Evolutionary conservation across 2,797 vertebrate genomes (phyloP), one percentile per base, ranked within the genome.

Genomic region (Oreortyx pictus): DNA sequence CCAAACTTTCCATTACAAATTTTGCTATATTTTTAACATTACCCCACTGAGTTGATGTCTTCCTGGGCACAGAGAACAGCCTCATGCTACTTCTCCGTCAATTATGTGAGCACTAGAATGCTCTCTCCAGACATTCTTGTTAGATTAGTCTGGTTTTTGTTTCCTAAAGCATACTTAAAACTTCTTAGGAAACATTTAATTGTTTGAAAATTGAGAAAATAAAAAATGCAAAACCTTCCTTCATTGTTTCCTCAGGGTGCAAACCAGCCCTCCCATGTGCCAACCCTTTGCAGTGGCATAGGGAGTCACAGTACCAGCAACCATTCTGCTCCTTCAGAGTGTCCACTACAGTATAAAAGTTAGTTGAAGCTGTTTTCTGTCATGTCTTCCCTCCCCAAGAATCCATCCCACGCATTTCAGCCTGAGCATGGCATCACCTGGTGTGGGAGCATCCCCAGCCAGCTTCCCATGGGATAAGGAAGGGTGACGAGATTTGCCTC

Each of bases 391-490:
- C 18, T 73, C 6, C 18, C 20, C 22, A 2, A 2, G 4, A 7
- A 20, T 3, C 60, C 67, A 22, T 50, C 54, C 46, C 24, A 2
- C 1, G 2, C 46, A 6, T 75, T 41, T 23, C 46, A 31, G 10
- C 41, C 64, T 60, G 13, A 22, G 14, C 8, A 20, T 0, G 0
- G 7, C 43, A 2, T 2, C 65, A 56, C 3, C n/a, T 37, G 2
- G 1, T 16, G 3, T 2, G 12, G 31, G 27, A 62, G 24, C 14
- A 50, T 49, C 25, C 47, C 35, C 27, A 59, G 9, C 25, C 31
- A 4, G 0, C 33, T 86, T 47, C 46, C 41, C 7, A 2, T 1
- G 2, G 47, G 56, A 13, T 14, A 19, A 41, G 17, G 35, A 64
- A 5, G 14, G 25, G 31, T 33, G 17, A 37, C 5, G 39, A 24